phyloP scores from a whole-genome alignment of 2,888 invertebrate species.

The Dicyrtoma fusca region DNA sequence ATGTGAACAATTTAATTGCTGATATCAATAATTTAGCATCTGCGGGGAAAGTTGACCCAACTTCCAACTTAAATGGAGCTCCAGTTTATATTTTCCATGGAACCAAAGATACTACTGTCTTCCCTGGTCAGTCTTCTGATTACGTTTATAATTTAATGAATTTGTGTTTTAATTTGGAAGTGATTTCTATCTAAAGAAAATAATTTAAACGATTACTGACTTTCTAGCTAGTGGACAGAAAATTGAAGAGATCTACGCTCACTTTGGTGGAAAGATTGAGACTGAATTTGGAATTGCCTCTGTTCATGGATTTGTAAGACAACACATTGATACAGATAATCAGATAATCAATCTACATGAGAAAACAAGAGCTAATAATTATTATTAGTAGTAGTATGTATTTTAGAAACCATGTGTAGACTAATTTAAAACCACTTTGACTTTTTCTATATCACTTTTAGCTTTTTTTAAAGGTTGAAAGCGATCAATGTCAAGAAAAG shows the following conservation, averaged over 20 bases:
- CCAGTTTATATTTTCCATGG: constrained; percentile 43
- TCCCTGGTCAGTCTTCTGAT: neutral
- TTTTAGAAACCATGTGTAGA: no score
- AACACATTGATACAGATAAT: no score
- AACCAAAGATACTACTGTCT: constrained; percentile 37
- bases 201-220: neutral
- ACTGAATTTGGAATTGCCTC: constrained; percentile 33
- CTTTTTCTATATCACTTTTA: no score
- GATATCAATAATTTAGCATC: constrained; percentile 40
- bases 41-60: constrained; percentile 57
- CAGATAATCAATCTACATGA: no score
- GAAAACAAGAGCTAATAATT: no score
- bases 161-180: no score
- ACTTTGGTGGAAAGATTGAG: constrained; percentile 15
- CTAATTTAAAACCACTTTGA: no score
- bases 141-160: no score
- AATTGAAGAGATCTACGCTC: constrained; percentile 34
- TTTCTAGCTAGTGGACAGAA: constrained; percentile 27
- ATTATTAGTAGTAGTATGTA: no score
- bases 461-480: no score
- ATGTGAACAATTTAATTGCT: constrained; percentile 32
- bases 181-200: no score
- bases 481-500: no score
- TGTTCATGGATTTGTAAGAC: constrained; percentile 37
- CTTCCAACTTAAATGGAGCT: constrained; percentile 56